Conservation (phyloP, 2,113 vertebrate genomes). For the Corynorhinus townsendii region DNA sequence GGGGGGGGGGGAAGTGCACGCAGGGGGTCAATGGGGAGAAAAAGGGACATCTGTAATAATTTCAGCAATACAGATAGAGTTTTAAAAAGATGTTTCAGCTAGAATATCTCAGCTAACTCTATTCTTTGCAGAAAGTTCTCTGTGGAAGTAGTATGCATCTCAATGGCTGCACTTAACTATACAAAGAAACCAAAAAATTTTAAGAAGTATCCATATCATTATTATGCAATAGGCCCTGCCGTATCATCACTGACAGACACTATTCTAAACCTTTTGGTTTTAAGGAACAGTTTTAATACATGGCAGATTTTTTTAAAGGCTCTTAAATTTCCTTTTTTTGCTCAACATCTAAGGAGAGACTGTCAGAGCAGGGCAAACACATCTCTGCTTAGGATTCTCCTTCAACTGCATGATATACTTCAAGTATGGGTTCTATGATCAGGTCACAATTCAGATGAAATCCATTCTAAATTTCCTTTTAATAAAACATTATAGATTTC, state of each 20-base stretch:
- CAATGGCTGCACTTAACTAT: background rate
- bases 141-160: background rate
- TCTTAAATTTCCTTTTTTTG: background rate
- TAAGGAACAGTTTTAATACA: background rate
- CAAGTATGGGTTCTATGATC: background rate
- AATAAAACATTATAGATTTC: constrained; percentile 20
- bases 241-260: background rate
- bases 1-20: too few species aligned
- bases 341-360: background rate
- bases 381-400: background rate
- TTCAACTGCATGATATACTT: background rate
- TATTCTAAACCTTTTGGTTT: background rate
- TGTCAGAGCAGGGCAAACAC: background rate
- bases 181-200: background rate
- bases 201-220: background rate
- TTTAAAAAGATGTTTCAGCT: background rate
- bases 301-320: background rate
- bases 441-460: constrained; percentile 19
- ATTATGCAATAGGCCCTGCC: background rate
- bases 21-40: too few species aligned
- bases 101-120: background rate
- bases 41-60: too few species aligned
- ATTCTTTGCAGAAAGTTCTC: background rate
- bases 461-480: background rate
- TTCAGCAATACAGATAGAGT: too few species aligned